phyloP scores from a whole-genome alignment of 2,888 invertebrate genomes.

The Nymphalis polychloros region DNA sequence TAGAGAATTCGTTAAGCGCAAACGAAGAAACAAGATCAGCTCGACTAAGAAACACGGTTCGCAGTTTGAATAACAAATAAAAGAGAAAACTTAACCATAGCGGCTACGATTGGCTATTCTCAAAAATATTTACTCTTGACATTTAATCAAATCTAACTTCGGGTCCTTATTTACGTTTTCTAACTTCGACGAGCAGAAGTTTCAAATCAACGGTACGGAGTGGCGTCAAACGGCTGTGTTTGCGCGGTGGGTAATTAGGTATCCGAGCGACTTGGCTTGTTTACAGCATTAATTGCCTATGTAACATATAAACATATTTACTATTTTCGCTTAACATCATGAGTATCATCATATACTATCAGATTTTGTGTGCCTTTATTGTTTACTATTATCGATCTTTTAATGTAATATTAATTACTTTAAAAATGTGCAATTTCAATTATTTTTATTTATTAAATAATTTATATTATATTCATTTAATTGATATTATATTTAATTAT shows the following conservation, averaged over 20 bases:
- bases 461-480: too few relatives aligned
- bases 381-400: not conserved
- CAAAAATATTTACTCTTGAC: conserved; percentile 30
- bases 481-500: too few relatives aligned
- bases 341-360: too few relatives aligned
- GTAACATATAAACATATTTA: conserved; percentile 7
- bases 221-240: conserved; percentile 23
- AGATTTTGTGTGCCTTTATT: too few relatives aligned
- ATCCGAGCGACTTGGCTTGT: conserved; percentile 27
- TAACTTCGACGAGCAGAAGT: conserved; percentile 24
- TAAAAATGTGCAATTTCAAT: too few relatives aligned
- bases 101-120: conserved; percentile 23
- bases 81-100: conserved; percentile 3
- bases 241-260: conserved; percentile 27
- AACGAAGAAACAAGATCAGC: not conserved
- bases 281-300: conserved; percentile 32
- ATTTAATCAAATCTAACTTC: conserved; percentile 35
- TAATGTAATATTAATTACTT: not conserved
- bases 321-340: not conserved
- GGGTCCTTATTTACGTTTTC: conserved; percentile 30
- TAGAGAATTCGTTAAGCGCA: not conserved
- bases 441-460: too few relatives aligned
- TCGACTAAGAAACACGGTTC: conserved; percentile 3
- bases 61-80: conserved; percentile 11
- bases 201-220: conserved; percentile 11